These are phyloP conservation scores for Liposcelis brunnea DNA, from an alignment of 2,888 invertebrate genomes.

Conservation along the genomic window DNA sequence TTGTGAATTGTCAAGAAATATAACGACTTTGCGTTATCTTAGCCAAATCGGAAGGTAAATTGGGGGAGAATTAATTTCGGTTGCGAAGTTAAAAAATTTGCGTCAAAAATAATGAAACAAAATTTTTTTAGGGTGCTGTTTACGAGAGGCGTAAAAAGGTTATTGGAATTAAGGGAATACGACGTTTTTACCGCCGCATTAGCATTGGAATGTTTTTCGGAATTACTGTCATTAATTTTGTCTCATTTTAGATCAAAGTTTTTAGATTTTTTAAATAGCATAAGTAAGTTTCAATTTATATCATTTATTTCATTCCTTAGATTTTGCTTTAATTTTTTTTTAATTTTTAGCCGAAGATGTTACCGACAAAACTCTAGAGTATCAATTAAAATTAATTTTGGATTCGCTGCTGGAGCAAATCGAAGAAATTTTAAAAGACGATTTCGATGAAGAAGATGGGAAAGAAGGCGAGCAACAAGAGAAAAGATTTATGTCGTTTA, in stretches of 20 bases:
- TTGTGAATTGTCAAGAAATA: background rate
- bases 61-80: no score
- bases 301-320: background rate
- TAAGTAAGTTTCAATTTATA: constrained; percentile 24
- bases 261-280: constrained; percentile 25
- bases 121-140: constrained; percentile 23
- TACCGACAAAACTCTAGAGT: constrained; percentile 16
- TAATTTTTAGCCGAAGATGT: constrained; percentile 12
- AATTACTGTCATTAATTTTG: constrained; percentile 19
- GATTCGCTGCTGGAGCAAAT: constrained; percentile 17
- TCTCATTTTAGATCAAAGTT: constrained; percentile 25
- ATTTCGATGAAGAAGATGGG: constrained; percentile 21
- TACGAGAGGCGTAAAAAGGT: constrained; percentile 22
- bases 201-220: constrained; percentile 36
- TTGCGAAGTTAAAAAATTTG: no score
- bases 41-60: constrained; percentile 11
- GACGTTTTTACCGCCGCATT: constrained; percentile 35
- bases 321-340: background rate
- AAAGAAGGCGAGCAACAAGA: constrained; percentile 22
- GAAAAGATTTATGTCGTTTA: no score
- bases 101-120: no score
- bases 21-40: background rate
- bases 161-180: constrained; percentile 36
- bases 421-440: constrained; percentile 23
- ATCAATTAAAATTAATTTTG: constrained; percentile 19